Base-by-base conservation (phyloP, 2,888 invertebrate genomes). In the Brachylomia viminalis region DNA sequence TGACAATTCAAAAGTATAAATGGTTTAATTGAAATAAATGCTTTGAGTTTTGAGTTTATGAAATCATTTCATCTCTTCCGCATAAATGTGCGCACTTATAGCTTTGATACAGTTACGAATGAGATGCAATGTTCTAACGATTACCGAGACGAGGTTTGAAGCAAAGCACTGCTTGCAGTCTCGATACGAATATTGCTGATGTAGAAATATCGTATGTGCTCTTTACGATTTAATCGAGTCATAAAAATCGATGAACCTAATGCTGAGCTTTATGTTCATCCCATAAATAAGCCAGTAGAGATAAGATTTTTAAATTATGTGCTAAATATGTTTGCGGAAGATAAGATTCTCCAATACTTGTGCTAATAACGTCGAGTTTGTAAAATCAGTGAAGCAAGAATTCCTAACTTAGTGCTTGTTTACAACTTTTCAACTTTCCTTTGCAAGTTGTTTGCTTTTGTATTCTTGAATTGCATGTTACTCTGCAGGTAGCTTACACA, bases 231-330 rank as follows among this genome's bases (percentile, higher is more conserved):
- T 78, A 79, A 78, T 79, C 72, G 78, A 79, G 59, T 64, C 64
- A 59, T 78, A 65, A 78, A 77, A 47, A 47, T 76, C 52, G 66
- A 67, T 52, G 15, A 33, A n/a, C 38, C 20, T 76, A 59, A 69
- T 49, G 54, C 61, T 71, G 20, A 42, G 27, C 62, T 82, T 78
- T 82, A 82, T 67, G 82, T 62, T 73, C 52, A 59, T 59, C 42
- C 62, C 17, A 82, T 82, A 82, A 77, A 71, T 61, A 67, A 76
- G 30, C 15, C 20, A 59, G 42, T 20, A 42, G 11, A 33, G 45
- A 59, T 72, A 69, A 59, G 33, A 73, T 69, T 61, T 74, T 80
- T 58, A 80, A 81, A 82, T 64, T 54, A 61, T 65, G 68, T 67
- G 67, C 54, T 15, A 49, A 58, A 71, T 33, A 76, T 56, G 8